Evolutionary conservation across 2,888 invertebrate species (phyloP).

Genomic region (Leptura quadrifasciata): DNA sequence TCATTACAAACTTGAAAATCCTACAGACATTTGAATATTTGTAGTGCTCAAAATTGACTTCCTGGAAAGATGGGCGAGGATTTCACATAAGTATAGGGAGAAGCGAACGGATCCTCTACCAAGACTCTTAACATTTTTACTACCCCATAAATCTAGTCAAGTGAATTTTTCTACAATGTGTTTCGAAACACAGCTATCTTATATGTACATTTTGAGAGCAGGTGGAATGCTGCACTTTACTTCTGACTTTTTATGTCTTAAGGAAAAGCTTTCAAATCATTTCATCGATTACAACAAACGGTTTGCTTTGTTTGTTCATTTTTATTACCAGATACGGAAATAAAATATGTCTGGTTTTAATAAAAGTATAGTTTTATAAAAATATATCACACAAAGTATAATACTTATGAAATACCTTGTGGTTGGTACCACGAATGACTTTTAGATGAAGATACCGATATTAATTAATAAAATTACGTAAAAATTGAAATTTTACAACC

Average conservation of each 20-base stretch:
- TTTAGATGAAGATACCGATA: too few relatives aligned
- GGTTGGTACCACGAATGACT: too few relatives aligned
- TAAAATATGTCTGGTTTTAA: not conserved
- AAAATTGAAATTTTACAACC: too few relatives aligned
- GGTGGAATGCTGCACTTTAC: conserved; percentile 29
- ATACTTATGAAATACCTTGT: too few relatives aligned
- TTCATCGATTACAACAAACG: conserved; percentile 25
- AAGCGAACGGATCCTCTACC: conserved; percentile 47
- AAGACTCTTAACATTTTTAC: conserved; percentile 60
- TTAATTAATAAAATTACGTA: too few relatives aligned
- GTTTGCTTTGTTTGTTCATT: conserved; percentile 8
- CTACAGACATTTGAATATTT: conserved; percentile 58
- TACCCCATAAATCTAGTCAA: conserved; percentile 62
- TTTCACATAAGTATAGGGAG: conserved; percentile 36
- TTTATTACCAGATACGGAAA: not conserved
- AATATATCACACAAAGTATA: too few relatives aligned
- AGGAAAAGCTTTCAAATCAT: conserved; percentile 32
- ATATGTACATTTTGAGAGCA: conserved; percentile 34
- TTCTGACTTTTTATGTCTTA: conserved; percentile 34
- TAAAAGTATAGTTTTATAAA: not conserved
- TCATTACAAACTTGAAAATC: conserved; percentile 52
- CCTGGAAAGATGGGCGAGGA: conserved; percentile 48
- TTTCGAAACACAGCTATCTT: conserved; percentile 47
- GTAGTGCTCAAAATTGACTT: conserved; percentile 57
- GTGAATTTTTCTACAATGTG: conserved; percentile 64